Evolutionary conservation across 2,113 vertebrate species (phyloP).

Genomic region (Opisthocomus hoazin): DNA sequence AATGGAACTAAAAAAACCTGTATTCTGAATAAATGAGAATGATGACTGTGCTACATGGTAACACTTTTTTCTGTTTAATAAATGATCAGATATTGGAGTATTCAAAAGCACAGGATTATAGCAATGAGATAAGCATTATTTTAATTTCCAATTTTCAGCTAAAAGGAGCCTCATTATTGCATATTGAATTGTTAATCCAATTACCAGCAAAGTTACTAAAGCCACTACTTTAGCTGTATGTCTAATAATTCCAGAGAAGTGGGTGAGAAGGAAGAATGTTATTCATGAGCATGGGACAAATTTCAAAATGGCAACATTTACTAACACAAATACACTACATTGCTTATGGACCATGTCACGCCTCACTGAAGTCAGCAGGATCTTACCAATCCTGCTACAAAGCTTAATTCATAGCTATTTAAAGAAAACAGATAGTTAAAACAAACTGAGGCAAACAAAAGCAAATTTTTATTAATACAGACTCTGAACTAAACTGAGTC

Average conservation of each 20-base stretch:
- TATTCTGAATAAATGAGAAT: not conserved
- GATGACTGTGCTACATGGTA: not conserved
- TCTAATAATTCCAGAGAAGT: not conserved
- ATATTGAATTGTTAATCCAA: not conserved
- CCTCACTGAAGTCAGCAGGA: not conserved
- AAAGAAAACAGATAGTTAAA: not conserved
- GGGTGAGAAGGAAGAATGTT: not conserved
- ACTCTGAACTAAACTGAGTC: not conserved
- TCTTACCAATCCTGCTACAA: not conserved
- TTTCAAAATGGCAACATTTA: not conserved
- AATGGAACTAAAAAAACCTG: not conserved
- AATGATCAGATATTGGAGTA: not conserved
- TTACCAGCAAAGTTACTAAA: not conserved
- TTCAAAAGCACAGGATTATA: not conserved
- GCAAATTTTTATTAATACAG: not conserved
- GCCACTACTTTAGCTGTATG: not conserved
- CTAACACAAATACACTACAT: not conserved
- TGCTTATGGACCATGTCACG: not conserved
- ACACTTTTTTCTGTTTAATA: not conserved
- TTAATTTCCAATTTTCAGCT: not conserved
- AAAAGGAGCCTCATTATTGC: not conserved
- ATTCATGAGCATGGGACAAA: not conserved
- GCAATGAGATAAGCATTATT: not conserved
- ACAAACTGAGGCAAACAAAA: not conserved
- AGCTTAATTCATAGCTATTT: not conserved